Percentiles rank a stretch among this genome's conserved stretches.
These are phyloP conservation scores for Anthonomus grandis DNA, from an alignment of 1,140 invertebrate genomes.

Conservation along the genomic window DNA sequence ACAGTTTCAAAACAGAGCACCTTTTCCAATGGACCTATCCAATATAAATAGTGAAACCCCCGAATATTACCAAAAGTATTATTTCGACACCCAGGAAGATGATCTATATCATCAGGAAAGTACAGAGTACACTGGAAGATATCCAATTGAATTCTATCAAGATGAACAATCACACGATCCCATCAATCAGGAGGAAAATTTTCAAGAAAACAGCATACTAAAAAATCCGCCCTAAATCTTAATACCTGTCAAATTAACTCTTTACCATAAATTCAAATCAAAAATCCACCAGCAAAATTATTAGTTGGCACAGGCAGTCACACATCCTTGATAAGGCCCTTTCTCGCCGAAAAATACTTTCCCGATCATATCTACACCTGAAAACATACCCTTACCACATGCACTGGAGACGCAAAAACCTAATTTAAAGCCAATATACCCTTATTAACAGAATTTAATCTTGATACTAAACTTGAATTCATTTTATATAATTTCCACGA, in stretches of 20 bases:
- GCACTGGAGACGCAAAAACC: slow-evolving; percentile 16
- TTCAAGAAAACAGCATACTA: slow-evolving; percentile 3
- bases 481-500: slow-evolving; percentile 31
- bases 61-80: neutral
- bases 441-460: slow-evolving; percentile 23
- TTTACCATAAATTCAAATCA: slow-evolving; percentile 31
- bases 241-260: slow-evolving; percentile 17
- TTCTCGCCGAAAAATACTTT: slow-evolving; percentile 27
- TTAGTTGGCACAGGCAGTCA: slow-evolving; percentile 33
- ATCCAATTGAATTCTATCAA: too few species aligned
- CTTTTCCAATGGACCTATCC: neutral
- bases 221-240: neutral
- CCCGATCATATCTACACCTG: slow-evolving; percentile 18
- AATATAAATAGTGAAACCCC: neutral
- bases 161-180: too few species aligned
- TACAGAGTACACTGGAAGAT: too few species aligned
- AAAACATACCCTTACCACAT: slow-evolving; percentile 18
- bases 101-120: neutral
- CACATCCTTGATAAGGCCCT: slow-evolving; percentile 25
- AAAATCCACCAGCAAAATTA: slow-evolving; percentile 25
- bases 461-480: slow-evolving; percentile 14
- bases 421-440: slow-evolving; percentile 26
- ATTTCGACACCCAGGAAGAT: neutral
- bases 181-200: slow-evolving; percentile 8
- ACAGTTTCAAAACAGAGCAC: neutral